Conservation (phyloP, 2,888 invertebrate genomes). For the Apamea sordens region DNA sequence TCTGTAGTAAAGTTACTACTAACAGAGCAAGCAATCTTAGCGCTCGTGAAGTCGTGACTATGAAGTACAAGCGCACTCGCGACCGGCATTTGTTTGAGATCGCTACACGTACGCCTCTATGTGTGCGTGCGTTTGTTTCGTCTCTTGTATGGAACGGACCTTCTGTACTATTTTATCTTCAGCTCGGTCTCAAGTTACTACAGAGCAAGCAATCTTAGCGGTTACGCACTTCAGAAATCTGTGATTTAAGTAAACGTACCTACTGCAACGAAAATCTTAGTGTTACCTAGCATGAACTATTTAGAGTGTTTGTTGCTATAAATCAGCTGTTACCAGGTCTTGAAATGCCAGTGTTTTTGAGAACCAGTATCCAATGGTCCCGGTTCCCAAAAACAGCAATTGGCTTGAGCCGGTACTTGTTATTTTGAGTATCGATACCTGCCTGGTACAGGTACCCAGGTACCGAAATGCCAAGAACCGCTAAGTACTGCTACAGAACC, state of each 20-base stretch:
- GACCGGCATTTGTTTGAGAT: not conserved
- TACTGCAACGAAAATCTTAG: not conserved
- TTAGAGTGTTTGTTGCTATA: not conserved
- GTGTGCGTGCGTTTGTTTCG: not conserved
- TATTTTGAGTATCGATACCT: no score
- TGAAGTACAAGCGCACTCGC: not conserved
- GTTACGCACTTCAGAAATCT: not conserved
- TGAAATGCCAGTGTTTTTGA: no score
- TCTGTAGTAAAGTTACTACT: no score
- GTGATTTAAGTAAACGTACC: not conserved
- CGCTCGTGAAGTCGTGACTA: no score
- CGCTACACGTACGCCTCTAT: not conserved
- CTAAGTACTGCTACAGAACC: no score
- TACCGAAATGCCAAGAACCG: no score
- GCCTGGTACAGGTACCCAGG: no score
- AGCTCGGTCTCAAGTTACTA: not conserved
- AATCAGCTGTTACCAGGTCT: no score
- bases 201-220: not conserved
- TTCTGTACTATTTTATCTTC: constrained; percentile 3
- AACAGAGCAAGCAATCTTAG: no score
- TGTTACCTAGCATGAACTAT: not conserved
- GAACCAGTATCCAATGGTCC: no score
- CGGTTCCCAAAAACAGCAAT: no score
- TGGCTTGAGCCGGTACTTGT: no score
- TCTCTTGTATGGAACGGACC: not conserved